Percentiles rank a stretch among this genome's conserved stretches.
phyloP scores from a whole-genome alignment of 2,888 invertebrate species.

The Linyphia triangularis region DNA sequence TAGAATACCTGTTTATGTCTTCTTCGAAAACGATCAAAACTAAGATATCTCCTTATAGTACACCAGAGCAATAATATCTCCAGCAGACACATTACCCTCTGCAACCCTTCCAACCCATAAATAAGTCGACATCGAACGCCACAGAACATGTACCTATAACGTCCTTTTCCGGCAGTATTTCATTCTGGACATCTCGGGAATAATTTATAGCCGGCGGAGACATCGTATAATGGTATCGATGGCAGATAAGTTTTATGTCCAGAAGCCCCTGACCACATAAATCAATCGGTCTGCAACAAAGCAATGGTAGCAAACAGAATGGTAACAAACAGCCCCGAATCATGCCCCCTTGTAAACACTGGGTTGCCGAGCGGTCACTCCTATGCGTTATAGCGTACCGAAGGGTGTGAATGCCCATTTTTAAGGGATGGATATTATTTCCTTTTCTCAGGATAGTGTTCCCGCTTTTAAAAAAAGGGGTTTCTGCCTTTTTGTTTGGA shows the following conservation, averaged over 20 bases:
- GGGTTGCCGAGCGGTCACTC: conserved; percentile 41
- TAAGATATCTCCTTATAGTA: background rate
- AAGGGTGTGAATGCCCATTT: conserved; percentile 24
- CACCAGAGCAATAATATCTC: background rate
- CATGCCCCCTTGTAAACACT: conserved; percentile 59
- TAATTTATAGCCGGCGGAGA: conserved; percentile 45
- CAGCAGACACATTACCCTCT: conserved; percentile 22
- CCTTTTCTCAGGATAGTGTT: background rate
- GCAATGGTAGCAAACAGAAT: background rate
- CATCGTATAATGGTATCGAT: conserved; percentile 45
- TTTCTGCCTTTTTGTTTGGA: background rate
- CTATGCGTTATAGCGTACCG: conserved; percentile 48
- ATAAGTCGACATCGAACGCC: background rate
- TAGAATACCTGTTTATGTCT: background rate
- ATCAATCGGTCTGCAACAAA: conserved; percentile 47
- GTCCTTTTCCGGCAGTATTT: conserved; percentile 45
- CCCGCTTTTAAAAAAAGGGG: background rate
- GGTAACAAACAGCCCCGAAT: conserved; percentile 37
- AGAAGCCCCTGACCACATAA: conserved; percentile 37
- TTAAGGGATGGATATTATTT: background rate
- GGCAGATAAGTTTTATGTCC: conserved; percentile 60
- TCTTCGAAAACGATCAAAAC: conserved; percentile 9
- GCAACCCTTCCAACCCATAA: conserved; percentile 49
- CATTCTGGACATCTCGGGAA: conserved; percentile 17
- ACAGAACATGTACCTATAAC: background rate